Evolutionary conservation across 2,797 vertebrate genomes (phyloP).

Genomic region (Paramormyrops hopkinsi): DNA sequence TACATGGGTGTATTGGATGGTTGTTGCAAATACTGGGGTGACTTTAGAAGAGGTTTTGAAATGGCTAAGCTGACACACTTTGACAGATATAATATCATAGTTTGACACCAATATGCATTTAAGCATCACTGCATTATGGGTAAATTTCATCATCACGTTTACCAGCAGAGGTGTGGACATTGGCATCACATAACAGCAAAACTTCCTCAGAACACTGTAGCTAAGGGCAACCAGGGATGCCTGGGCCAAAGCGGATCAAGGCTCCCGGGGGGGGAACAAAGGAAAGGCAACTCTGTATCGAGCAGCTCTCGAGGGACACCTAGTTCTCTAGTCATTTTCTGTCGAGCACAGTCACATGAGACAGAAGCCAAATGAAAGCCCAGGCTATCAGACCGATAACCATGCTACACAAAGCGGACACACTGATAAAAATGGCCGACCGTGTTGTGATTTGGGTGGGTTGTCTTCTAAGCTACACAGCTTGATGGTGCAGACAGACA

Average conservation of each 20-base stretch:
- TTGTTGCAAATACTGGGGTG: not conserved
- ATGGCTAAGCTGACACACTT: not conserved
- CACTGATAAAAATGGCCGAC: not conserved
- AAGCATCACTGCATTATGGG: not conserved
- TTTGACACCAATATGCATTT: not conserved
- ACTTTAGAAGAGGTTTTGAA: not conserved
- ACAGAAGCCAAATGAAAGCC: not conserved
- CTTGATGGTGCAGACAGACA: not conserved
- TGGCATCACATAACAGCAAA: not conserved
- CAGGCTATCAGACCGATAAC: not conserved
- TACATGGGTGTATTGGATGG: not conserved
- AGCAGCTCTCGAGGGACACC: not conserved
- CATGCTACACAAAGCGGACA: not conserved
- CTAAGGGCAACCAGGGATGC: not conserved
- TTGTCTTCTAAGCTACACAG: not conserved
- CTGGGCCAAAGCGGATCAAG: not conserved
- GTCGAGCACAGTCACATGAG: not conserved
- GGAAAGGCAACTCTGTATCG: not conserved
- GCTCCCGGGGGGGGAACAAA: not conserved
- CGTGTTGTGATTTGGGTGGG: not conserved
- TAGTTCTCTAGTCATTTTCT: not conserved
- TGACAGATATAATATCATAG: not conserved
- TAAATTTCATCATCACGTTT: not conserved
- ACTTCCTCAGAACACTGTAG: not conserved
- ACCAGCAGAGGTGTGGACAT: not conserved